Evolutionary conservation across 2,888 invertebrate genomes (phyloP).

Genomic region (Lottia gigantea): DNA sequence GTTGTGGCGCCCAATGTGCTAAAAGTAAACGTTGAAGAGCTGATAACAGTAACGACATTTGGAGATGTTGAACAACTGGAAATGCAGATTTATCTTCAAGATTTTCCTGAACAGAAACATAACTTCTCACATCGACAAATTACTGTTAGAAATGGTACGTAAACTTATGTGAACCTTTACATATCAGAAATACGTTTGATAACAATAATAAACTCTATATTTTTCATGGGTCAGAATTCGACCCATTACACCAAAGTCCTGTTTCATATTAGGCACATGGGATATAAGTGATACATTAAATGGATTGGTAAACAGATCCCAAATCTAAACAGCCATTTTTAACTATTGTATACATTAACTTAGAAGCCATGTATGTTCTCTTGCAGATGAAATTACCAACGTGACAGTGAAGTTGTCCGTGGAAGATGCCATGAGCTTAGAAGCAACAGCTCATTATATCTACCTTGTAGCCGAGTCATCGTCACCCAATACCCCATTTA

Average conservation of each 20-base stretch:
- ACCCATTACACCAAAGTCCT: too few species aligned
- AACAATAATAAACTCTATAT: too few species aligned
- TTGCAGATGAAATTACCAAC: conserved; percentile 32
- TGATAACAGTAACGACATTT: conserved; percentile 37
- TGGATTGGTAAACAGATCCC: too few species aligned
- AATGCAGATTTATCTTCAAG: conserved; percentile 35
- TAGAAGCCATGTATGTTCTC: not conserved
- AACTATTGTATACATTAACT: too few species aligned
- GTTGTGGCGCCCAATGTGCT: conserved; percentile 42
- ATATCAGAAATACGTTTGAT: too few species aligned
- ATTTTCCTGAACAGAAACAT: conserved; percentile 32
- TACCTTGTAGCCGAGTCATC: conserved; percentile 33
- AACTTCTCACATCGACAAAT: conserved; percentile 28
- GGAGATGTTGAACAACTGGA: conserved; percentile 29
- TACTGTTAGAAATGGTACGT: not conserved
- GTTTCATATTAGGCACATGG: too few species aligned
- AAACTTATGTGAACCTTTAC: too few species aligned
- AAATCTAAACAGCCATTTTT: too few species aligned
- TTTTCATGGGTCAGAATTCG: too few species aligned
- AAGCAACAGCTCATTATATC: conserved; percentile 28
- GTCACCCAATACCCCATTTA: conserved; percentile 21
- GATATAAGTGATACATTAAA: too few species aligned
- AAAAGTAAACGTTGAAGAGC: conserved; percentile 39
- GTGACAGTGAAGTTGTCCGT: conserved; percentile 25
- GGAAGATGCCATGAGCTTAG: conserved; percentile 18